phyloP scores from a whole-genome alignment of 2,113 vertebrate species.

The Seriola rivoliana region DNA sequence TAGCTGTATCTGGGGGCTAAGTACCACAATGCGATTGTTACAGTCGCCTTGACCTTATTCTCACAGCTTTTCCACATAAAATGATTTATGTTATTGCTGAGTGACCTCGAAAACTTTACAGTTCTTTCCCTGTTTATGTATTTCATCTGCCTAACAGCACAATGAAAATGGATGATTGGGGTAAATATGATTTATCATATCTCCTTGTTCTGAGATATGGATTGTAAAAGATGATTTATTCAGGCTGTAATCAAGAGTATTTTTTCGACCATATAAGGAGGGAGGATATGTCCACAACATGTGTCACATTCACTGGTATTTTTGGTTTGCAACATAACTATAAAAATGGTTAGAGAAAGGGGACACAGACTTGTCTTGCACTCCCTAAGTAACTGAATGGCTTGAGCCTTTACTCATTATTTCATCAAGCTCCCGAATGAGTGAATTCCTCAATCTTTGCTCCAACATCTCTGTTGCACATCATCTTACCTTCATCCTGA shows the following conservation, averaged over 20 bases:
- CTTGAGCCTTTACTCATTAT: slow-evolving; percentile 6
- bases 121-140: slow-evolving; percentile 64
- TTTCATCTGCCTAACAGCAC: slow-evolving; percentile 56
- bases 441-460: not conserved
- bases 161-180: slow-evolving; percentile 47
- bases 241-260: slow-evolving; percentile 24
- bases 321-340: not conserved
- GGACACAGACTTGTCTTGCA: not conserved
- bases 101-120: slow-evolving; percentile 80
- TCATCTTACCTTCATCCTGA: slow-evolving; percentile 89
- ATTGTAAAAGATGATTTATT: slow-evolving; percentile 56
- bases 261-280: slow-evolving; percentile 42
- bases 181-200: slow-evolving; percentile 58
- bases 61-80: slow-evolving; percentile 81
- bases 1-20: slow-evolving; percentile 74
- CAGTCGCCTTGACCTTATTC: slow-evolving; percentile 82
- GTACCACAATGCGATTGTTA: slow-evolving; percentile 78
- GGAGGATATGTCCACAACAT: not conserved
- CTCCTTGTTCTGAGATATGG: slow-evolving; percentile 37
- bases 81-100: slow-evolving; percentile 81
- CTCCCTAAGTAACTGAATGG: not conserved
- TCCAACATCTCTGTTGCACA: not conserved
- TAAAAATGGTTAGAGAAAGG: not conserved
- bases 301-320: slow-evolving; percentile 26
- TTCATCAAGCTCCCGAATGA: slow-evolving; percentile 1